phyloP scores from a whole-genome alignment of 2,888 invertebrate species.

The Maniola hyperantus region DNA sequence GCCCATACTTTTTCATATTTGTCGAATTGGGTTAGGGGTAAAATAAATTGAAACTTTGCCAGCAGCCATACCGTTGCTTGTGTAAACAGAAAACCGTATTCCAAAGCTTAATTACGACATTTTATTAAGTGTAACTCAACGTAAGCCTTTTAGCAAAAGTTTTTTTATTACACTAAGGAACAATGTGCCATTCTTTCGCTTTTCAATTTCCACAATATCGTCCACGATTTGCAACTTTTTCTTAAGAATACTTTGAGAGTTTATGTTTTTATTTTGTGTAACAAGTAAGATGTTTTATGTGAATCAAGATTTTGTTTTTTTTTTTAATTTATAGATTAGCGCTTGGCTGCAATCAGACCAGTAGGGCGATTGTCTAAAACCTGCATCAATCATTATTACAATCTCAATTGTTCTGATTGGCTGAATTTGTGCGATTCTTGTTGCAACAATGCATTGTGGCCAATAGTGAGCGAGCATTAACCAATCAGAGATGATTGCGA shows the following conservation, averaged over 20 bases:
- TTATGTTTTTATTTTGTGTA: not conserved
- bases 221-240: not conserved
- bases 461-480: too few relatives aligned
- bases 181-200: constrained; percentile 5
- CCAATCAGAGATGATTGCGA: too few relatives aligned
- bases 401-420: too few relatives aligned
- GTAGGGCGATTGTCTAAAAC: too few relatives aligned
- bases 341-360: too few relatives aligned
- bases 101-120: constrained; percentile 38
- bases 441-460: too few relatives aligned
- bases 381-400: too few relatives aligned
- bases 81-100: constrained; percentile 34
- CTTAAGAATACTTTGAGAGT: not conserved
- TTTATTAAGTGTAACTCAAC: constrained; percentile 37
- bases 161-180: constrained; percentile 19
- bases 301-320: not conserved
- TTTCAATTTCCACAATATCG: not conserved
- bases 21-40: constrained; percentile 40
- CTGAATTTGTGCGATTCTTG: too few relatives aligned
- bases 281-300: not conserved
- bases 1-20: constrained; percentile 40
- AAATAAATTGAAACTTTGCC: constrained; percentile 41
- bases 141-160: constrained; percentile 34
- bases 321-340: too few relatives aligned
- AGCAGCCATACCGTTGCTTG: constrained; percentile 36